Base-by-base conservation (phyloP, 2,888 invertebrate species). In the Phortica magna region DNA sequence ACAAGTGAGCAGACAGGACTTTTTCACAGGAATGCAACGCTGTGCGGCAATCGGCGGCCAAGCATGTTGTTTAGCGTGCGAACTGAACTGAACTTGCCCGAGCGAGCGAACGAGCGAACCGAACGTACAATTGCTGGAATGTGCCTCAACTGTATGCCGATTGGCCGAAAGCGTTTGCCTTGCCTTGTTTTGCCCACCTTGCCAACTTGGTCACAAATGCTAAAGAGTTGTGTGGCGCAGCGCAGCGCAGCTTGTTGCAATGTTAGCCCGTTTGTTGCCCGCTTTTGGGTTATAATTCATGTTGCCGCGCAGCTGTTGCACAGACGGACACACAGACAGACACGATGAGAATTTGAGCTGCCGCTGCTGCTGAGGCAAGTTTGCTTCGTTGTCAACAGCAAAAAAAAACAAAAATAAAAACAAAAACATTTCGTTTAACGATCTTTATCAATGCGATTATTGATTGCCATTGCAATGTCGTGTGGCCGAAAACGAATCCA, bases 401-500 rank as follows among this genome's bases (percentile, higher is more conserved):
- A 43, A 74, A 74, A 72, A 7, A 82, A 78, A 77, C n/a, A n/a
- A n/a, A n/a, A n/a, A n/a, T 76, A 73, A 83, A 85, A 88, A 85
- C 88, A 88, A 88, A 85, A 88, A 88, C 85, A 88, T 85, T 85
- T 88, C 87, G 84, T 82, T 85, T 88, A 85, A 91, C 89, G 91
- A 91, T 91, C 89, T 89, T 91, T 90, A 91, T 91, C 91, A 90
- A 81, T 89, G 85, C 87, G 91, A 91, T 91, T 91, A 91, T 91
- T 91, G 91, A 91, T 91, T 91, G 88, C 85, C 82, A 82, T 80
- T 81, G 81, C 80, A 61, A 61, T 81, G 81, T 79, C 79, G 80
- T 80, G 78, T 79, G 82, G 68, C 43, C n/a, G 10, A 17, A 31
- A 19, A 17, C 12, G n/a, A 53, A 53, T 53, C 7, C 65, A 41